A percentile compares a stretch with the other conserved stretches of the same genome.
Evolutionary conservation across 2,888 invertebrate species (phyloP).

Genomic region (Euclidia mi): DNA sequence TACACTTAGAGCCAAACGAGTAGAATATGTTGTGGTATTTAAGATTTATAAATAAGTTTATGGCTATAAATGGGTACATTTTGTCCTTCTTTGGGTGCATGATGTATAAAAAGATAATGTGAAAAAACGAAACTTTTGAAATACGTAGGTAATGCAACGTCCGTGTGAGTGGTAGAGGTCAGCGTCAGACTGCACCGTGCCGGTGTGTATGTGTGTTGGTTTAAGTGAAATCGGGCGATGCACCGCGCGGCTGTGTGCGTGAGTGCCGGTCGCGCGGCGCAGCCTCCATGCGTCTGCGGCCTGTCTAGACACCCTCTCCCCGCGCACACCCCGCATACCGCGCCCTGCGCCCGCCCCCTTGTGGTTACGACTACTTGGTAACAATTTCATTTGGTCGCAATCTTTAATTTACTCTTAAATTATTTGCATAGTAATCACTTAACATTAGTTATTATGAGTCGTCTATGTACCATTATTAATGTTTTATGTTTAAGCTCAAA

Average conservation of each 20-base stretch:
- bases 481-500: no score
- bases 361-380: constrained; percentile 58
- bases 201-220: constrained; percentile 50
- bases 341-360: constrained; percentile 47
- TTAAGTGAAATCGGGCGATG: constrained; percentile 73
- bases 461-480: not conserved
- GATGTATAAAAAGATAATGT: constrained; percentile 26
- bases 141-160: constrained; percentile 64
- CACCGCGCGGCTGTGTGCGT: constrained; percentile 74
- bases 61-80: no score
- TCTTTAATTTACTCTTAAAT: constrained; percentile 45
- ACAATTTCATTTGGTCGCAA: constrained; percentile 61
- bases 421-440: constrained; percentile 20
- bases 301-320: constrained; percentile 86
- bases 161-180: constrained; percentile 74
- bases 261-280: constrained; percentile 74
- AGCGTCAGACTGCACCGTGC: constrained; percentile 71
- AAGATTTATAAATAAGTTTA: no score
- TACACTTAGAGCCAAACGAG: no score
- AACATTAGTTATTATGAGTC: constrained; percentile 5
- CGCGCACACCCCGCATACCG: constrained; percentile 55
- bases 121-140: constrained; percentile 45
- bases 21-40: no score
- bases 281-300: constrained; percentile 89
- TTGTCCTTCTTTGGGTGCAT: no score